Conservation (phyloP, 2,888 invertebrate species). For the Melanotus villosus region DNA sequence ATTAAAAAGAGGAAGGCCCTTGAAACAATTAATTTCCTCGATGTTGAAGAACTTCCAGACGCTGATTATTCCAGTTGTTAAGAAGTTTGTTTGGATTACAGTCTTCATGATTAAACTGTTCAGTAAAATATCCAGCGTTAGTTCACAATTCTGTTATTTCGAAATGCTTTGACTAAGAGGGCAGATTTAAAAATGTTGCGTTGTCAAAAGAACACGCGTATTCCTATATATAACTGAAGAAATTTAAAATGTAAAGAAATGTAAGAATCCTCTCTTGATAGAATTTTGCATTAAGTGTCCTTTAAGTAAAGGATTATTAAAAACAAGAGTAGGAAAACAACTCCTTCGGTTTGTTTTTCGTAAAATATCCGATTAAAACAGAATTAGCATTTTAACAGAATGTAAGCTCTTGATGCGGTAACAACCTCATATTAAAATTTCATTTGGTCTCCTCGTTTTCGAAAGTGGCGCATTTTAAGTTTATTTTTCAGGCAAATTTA, state of each 20-base stretch:
- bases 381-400: constrained; percentile 17
- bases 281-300: too few relatives aligned
- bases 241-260: too few relatives aligned
- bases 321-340: too few relatives aligned
- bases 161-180: too few relatives aligned
- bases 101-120: neutral
- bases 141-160: too few relatives aligned
- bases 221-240: too few relatives aligned
- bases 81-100: constrained; percentile 1
- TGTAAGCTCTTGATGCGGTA: constrained; percentile 19
- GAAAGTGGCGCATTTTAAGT: neutral
- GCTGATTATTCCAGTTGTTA: constrained; percentile 8
- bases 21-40: neutral
- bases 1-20: neutral
- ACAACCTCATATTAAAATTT: constrained; percentile 9
- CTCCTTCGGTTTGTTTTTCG: constrained; percentile 1
- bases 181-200: too few relatives aligned
- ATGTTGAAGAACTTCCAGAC: neutral
- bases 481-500: too few relatives aligned
- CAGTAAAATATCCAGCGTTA: neutral
- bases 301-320: too few relatives aligned
- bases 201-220: too few relatives aligned
- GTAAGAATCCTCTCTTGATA: too few relatives aligned
- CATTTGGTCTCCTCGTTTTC: constrained; percentile 13
- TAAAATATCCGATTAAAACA: constrained; percentile 9